A percentile compares a stretch with the other conserved stretches of the same genome.
Evolutionary conservation across 1,140 invertebrate species (phyloP).

Genomic region (Arctopsyche grandis): DNA sequence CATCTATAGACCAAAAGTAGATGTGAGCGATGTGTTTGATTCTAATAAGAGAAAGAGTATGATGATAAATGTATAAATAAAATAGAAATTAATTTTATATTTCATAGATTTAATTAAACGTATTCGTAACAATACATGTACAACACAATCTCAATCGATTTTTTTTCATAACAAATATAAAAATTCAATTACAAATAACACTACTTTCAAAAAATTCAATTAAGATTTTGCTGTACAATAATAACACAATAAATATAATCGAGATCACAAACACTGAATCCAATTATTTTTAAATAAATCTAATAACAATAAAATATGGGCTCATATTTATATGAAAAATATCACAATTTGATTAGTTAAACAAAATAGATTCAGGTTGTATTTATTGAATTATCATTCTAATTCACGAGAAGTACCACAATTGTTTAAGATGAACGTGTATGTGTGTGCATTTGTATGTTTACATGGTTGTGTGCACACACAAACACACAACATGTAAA

Average conservation of each 20-base stretch:
- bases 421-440: not conserved
- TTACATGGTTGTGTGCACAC: not conserved
- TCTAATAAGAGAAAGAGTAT: too few species aligned
- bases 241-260: not conserved
- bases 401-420: not conserved
- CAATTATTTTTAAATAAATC: not conserved
- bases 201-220: too few species aligned
- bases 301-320: slow-evolving; percentile 5
- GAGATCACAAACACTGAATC: not conserved
- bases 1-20: too few species aligned
- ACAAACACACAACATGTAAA: not conserved
- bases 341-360: not conserved
- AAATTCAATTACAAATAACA: too few species aligned
- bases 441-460: not conserved
- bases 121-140: too few species aligned
- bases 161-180: too few species aligned
- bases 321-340: slow-evolving; percentile 10
- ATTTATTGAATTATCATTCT: not conserved
- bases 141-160: too few species aligned
- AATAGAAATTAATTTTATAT: too few species aligned
- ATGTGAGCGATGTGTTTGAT: too few species aligned
- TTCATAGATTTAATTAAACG: too few species aligned
- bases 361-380: not conserved
- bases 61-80: too few species aligned
- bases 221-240: too few species aligned